These are phyloP conservation scores for Zingel zingel DNA, from an alignment of 2,113 vertebrate genomes.

Conservation along the genomic window DNA sequence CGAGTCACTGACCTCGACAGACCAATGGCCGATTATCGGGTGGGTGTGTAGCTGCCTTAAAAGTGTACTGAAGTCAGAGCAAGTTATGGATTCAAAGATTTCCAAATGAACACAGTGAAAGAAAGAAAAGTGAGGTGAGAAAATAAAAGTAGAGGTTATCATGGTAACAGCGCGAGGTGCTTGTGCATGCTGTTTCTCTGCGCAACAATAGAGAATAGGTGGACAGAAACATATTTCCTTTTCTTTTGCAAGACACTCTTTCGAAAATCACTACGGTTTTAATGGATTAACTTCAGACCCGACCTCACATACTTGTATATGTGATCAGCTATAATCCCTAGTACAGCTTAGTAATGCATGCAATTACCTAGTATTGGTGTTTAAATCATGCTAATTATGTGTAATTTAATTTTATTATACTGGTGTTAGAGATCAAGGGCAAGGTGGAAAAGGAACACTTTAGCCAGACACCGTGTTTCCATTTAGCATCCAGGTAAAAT, in stretches of 20 bases:
- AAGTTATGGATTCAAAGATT: neutral
- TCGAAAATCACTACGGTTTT: conserved; percentile 6
- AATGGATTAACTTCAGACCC: conserved; percentile 24
- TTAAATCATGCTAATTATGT: conserved; percentile 27
- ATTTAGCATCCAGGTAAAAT: conserved; percentile 1
- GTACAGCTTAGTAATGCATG: conserved; percentile 2
- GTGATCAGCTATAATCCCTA: neutral
- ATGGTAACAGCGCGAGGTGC: neutral
- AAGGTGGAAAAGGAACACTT: conserved; percentile 11
- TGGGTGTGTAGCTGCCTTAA: too few species aligned
- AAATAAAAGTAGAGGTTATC: conserved; percentile 9
- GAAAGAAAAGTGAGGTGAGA: neutral
- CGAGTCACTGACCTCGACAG: too few species aligned
- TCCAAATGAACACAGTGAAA: neutral
- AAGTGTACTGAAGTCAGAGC: neutral
- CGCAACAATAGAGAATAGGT: conserved; percentile 1
- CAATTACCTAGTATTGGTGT: conserved; percentile 10
- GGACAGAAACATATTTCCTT: neutral
- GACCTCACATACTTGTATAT: conserved; percentile 4
- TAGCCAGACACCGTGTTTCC: neutral
- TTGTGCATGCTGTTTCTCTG: neutral
- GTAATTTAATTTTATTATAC: conserved; percentile 22
- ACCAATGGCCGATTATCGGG: too few species aligned
- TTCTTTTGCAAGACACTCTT: conserved; percentile 8
- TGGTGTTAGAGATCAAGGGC: conserved; percentile 1